Percentiles rank a stretch among this genome's conserved stretches.
These are phyloP conservation scores for Drosophila nasuta DNA, from an alignment of 1,140 invertebrate species.

Conservation along the genomic window DNA sequence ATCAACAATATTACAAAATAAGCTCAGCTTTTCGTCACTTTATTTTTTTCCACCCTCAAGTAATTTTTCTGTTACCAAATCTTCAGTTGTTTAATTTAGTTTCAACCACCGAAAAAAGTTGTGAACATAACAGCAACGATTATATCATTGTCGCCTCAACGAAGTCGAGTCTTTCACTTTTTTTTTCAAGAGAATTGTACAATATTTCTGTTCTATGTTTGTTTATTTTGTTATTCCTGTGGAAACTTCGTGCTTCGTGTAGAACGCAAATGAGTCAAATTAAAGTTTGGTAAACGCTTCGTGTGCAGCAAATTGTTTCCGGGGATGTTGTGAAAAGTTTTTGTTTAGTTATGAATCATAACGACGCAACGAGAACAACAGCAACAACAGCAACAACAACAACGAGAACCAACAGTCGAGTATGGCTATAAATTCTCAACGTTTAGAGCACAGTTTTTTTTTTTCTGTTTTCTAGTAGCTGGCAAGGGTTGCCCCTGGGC, in stretches of 20 bases:
- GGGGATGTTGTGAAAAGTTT: slow-evolving; percentile 73
- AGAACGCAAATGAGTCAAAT: slow-evolving; percentile 63
- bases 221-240: slow-evolving; percentile 25
- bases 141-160: slow-evolving; percentile 32
- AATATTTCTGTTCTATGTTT: background rate
- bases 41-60: slow-evolving; percentile 10
- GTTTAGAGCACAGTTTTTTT: slow-evolving; percentile 43
- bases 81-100: background rate
- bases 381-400: slow-evolving; percentile 38
- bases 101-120: slow-evolving; percentile 30
- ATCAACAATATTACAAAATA: slow-evolving; percentile 1
- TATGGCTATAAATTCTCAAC: slow-evolving; percentile 15
- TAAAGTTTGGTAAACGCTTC: slow-evolving; percentile 79
- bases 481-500: slow-evolving; percentile 26
- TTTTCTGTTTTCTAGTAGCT: background rate
- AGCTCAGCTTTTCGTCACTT: slow-evolving; percentile 7
- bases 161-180: background rate
- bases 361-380: slow-evolving; percentile 56
- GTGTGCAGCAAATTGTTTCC: slow-evolving; percentile 79
- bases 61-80: background rate
- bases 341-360: slow-evolving; percentile 81
- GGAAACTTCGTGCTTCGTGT: slow-evolving; percentile 13
- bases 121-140: background rate
- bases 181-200: slow-evolving; percentile 29
- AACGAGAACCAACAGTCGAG: slow-evolving; percentile 3